These are phyloP conservation scores for Ptychadena robeensis DNA, from an alignment of 2,797 vertebrate species.

Conservation along the genomic window DNA sequence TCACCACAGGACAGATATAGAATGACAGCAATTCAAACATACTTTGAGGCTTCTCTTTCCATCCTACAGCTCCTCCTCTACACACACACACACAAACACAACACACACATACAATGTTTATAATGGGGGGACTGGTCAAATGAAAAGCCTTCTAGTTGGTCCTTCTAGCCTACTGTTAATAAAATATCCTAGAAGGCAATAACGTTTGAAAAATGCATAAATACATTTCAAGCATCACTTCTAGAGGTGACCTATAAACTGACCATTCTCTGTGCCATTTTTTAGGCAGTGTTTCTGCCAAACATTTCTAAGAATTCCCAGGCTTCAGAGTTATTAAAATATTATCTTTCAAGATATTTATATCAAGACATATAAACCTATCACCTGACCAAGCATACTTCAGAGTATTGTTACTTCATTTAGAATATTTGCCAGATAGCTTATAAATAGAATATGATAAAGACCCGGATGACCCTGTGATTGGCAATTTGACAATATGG, in stretches of 20 bases:
- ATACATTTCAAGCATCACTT: too few species aligned
- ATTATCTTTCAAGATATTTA: background rate
- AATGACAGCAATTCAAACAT: too few species aligned
- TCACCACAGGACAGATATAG: too few species aligned
- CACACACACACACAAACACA: too few species aligned
- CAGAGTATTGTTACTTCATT: constrained; percentile 17
- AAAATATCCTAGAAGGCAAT: too few species aligned
- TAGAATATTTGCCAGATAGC: background rate
- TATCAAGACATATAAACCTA: background rate
- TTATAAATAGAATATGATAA: background rate
- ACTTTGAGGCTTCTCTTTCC: too few species aligned
- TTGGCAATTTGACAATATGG: constrained; percentile 24
- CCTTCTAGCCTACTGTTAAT: too few species aligned
- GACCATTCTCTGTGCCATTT: background rate
- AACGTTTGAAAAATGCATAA: too few species aligned
- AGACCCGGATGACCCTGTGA: background rate
- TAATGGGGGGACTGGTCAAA: too few species aligned
- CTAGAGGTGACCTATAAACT: background rate
- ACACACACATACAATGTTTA: too few species aligned
- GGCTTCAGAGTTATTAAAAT: background rate
- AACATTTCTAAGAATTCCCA: background rate
- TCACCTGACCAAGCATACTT: constrained; percentile 8
- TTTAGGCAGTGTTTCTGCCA: background rate
- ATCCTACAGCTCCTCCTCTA: too few species aligned
- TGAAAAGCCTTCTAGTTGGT: too few species aligned